phyloP scores from a whole-genome alignment of 2,113 vertebrate genomes.

The Castor canadensis region DNA sequence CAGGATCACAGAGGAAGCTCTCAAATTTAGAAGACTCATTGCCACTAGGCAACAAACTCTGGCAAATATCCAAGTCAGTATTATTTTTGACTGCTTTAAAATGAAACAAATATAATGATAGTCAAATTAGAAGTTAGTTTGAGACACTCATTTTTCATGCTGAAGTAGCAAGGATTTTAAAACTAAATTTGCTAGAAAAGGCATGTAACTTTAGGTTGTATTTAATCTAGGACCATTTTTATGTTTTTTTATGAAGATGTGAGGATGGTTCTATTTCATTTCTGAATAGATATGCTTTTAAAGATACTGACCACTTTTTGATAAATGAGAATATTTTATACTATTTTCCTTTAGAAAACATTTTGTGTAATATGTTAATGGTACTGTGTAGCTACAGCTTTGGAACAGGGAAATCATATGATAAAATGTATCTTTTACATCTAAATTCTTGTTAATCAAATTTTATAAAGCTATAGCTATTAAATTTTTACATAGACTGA shows the following conservation, averaged over 20 bases:
- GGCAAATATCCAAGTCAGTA: slow-evolving; percentile 44
- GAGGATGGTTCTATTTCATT: background rate
- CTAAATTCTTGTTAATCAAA: background rate
- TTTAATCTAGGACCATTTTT: background rate
- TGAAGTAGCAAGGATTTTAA: background rate
- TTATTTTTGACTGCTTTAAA: background rate
- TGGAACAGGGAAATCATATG: background rate
- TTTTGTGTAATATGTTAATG: background rate
- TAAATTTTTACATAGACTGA: background rate
- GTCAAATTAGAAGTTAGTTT: background rate
- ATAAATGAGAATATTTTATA: background rate
- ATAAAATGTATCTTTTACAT: background rate
- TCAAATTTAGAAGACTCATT: background rate
- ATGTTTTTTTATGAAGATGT: background rate
- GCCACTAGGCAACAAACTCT: slow-evolving; percentile 52
- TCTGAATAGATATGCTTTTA: background rate
- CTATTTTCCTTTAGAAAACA: background rate
- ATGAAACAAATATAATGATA: background rate
- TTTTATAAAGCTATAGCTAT: background rate
- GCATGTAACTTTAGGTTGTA: background rate
- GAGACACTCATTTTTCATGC: background rate
- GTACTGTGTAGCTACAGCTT: background rate
- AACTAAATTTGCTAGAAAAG: no score
- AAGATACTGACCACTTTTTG: background rate
- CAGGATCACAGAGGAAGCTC: background rate